Percentiles rank a stretch among this genome's conserved stretches.
phyloP scores from a whole-genome alignment of 2,888 invertebrate genomes.

The Lacanobia oleracea region DNA sequence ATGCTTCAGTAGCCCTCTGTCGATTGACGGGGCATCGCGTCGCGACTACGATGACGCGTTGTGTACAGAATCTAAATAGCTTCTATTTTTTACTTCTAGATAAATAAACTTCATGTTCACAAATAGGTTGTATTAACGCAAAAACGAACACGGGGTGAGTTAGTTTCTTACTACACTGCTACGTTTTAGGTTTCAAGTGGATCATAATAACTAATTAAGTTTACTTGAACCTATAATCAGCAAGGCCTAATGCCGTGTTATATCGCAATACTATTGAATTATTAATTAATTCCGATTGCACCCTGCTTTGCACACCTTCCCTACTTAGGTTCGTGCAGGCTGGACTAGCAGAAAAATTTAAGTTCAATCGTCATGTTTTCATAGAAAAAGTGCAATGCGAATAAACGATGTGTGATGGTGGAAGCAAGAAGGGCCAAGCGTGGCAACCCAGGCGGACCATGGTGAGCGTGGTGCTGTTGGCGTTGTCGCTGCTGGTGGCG shows the following conservation, averaged over 20 bases:
- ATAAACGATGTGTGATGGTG: constrained; percentile 80
- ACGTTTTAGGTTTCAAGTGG: constrained; percentile 45
- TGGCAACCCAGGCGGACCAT: constrained; percentile 75
- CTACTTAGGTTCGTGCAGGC: neutral
- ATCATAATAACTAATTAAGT: constrained; percentile 64
- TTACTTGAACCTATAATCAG: constrained; percentile 53
- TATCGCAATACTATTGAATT: constrained; percentile 43
- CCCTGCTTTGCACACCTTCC: neutral
- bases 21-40: constrained; percentile 58
- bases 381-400: constrained; percentile 65
- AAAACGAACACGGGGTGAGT: constrained; percentile 43
- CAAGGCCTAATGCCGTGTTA: constrained; percentile 44
- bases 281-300: constrained; percentile 13
- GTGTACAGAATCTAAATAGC: constrained; percentile 27
- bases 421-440: constrained; percentile 63
- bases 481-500: constrained; percentile 74
- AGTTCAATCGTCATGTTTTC: constrained; percentile 9
- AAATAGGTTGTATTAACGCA: neutral
- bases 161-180: neutral
- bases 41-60: constrained; percentile 34
- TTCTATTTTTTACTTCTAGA: constrained; percentile 43
- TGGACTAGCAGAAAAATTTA: neutral
- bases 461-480: constrained; percentile 73
- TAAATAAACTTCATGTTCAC: constrained; percentile 10
- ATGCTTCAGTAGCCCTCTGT: constrained; percentile 73